These are phyloP conservation scores for Morinoia aosen DNA, from an alignment of 2,888 invertebrate species.

Conservation along the genomic window DNA sequence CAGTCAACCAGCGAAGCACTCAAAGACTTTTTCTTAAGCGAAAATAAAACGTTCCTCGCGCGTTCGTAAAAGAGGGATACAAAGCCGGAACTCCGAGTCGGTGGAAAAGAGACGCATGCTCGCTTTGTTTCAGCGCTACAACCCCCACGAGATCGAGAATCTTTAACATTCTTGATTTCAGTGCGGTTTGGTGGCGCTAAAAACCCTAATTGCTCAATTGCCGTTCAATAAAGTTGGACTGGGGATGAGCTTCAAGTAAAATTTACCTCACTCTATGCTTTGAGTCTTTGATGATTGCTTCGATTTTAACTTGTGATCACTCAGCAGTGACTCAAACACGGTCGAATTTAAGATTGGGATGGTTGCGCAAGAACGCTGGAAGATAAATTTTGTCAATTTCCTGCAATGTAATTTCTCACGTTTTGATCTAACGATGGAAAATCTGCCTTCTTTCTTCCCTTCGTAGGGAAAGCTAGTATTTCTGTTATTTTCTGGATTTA, in stretches of 20 bases:
- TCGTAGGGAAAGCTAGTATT: too few species aligned
- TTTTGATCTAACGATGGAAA: too few species aligned
- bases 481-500: too few species aligned
- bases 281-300: background rate
- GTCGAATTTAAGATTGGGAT: background rate
- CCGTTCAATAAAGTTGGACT: background rate
- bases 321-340: background rate
- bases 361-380: too few species aligned
- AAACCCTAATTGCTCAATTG: background rate
- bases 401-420: too few species aligned
- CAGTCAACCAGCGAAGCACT: background rate
- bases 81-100: background rate
- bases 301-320: background rate
- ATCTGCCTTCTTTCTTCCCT: too few species aligned
- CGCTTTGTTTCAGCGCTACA: background rate
- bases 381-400: too few species aligned
- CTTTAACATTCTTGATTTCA: background rate
- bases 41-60: background rate
- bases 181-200: background rate
- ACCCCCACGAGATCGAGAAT: background rate
- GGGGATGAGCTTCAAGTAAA: background rate
- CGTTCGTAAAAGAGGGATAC: background rate
- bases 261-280: background rate
- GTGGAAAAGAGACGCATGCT: background rate
- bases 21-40: background rate